Evolutionary conservation across 2,888 invertebrate species (phyloP), one percentile per base, ranked within the genome.

Genomic region (Drosophila gaucha): DNA sequence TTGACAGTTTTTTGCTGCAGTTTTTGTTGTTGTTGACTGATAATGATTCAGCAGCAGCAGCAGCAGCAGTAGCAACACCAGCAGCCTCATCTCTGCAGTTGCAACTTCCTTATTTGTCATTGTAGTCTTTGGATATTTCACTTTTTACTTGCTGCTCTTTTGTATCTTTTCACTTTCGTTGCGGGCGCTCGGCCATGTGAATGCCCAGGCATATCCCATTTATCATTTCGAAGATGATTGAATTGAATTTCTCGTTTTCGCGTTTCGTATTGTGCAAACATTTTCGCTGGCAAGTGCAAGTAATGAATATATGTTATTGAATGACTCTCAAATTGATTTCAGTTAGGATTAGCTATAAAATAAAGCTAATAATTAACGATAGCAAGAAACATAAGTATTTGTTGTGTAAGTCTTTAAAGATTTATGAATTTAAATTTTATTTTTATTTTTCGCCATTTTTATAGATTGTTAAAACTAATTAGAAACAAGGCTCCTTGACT

Each of bases 21-120:
- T 20, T 50, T 52, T 43, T 57, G 65, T 30, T 35, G 50, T 35
- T 62, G 47, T 20, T 36, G 54, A 49, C 54, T 73, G 85, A 75
- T 78, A 82, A 67, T 82, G 82, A 85, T 83, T 84, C 71, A 62
- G 74, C 85, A 63, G 52, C 63, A 56, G 9, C 56, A 58, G n/a
- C 46, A 46, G n/a, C 31, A 20, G 4, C 30, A 28, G 28, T 22
- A 41, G 6, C 9, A 50, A 3, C 33, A 26, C 9, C 39, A 20
- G 5, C 36, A 20, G 33, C 44, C 10, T 26, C 44, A 59, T 58
- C 41, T 35, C 44, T 33, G 33, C 66, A 35, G 56, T 46, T 57
- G 68, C 62, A 70, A 87, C 84, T 85, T 85, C 84, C 84, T 85
- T 87, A 85, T 85, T 85, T 87, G 86, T 85, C 86, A 85, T 85